Percentiles rank a stretch among this genome's conserved stretches.
Evolutionary conservation across 2,113 vertebrate species (phyloP).

Genomic region (human): GRCh38 chr4:94482001-94482500

Average conservation of each 20-base stretch:
- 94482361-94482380: background rate
- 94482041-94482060: background rate
- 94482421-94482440: background rate
- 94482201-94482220: too few species aligned
- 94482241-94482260: too few species aligned
- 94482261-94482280: too few species aligned
- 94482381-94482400: background rate
- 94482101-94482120: background rate
- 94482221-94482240: too few species aligned
- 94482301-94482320: too few species aligned
- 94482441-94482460: background rate
- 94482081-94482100: background rate
- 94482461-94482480: background rate
- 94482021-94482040: background rate
- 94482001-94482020: background rate
- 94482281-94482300: too few species aligned
- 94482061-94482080: background rate
- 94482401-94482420: background rate
- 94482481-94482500: background rate
- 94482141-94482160: background rate
- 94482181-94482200: too few species aligned
- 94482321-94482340: too few species aligned
- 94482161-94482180: background rate
- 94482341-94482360: background rate
- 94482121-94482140: background rate